Evolutionary conservation across 2,888 invertebrate species (phyloP), one percentile per base, ranked within the genome.

Genomic region (Lissonota sp.): DNA sequence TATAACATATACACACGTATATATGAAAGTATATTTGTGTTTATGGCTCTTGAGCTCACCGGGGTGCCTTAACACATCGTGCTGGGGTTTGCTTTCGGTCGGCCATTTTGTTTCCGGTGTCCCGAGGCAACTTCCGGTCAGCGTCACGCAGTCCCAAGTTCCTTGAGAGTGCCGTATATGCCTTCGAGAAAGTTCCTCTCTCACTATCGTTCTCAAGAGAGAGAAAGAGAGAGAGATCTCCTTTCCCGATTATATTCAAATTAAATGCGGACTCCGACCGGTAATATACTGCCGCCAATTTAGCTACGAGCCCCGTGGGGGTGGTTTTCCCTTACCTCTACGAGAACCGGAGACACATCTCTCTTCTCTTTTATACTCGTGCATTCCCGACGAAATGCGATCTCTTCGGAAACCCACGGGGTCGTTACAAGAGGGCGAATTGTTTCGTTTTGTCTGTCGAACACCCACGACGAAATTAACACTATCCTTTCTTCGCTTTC

Each of bases 211-310:
- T 60, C 46, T 14, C 72, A 12, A 46, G 44, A 44, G 44, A 26
- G 26, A 26, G 70, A 58, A 58, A 62, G 80, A 80, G 64, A 37
- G 46, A 71, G 88, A 92, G 91, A 92, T 92, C 89, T 91, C 90
- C 89, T 88, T 88, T 85, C 88, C 84, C 90, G 92, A 92, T 92
- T 92, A 92, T 92, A 92, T 92, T 92, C 92, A 92, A 92, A 92
- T 92, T 92, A 92, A 92, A 92, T 92, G 92, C 91, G 88, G 88
- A 89, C 88, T 90, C 90, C 86, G 86, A 90, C 89, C 90, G 90
- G 91, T 92, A 91, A 92, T 92, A 92, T 92, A 92, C 91, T 90
- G 90, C 91, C 91, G 88, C 90, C 92, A 92, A 92, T 92, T 92
- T 92, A 91, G 90, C 91, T 90, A 90, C 91, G 88, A 90, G 89